Evolutionary conservation across 2,113 vertebrate genomes (phyloP).

Genomic region (Cyanoderma ruficeps): DNA sequence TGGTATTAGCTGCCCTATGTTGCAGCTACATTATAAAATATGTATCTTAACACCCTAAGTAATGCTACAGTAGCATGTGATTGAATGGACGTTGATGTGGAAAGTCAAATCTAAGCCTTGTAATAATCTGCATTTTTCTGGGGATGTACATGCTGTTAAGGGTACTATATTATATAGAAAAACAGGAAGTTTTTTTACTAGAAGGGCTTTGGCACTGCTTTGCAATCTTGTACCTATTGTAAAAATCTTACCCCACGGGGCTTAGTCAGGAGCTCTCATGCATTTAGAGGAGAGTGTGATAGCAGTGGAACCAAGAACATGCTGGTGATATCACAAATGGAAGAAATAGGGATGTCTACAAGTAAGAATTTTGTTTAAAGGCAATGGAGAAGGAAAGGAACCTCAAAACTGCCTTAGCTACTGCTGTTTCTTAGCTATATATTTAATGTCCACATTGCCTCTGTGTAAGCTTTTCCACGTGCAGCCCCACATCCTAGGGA

Average conservation of each 20-base stretch:
- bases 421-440: not conserved
- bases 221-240: not conserved
- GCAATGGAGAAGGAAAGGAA: not conserved
- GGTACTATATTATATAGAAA: not conserved
- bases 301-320: not conserved
- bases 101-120: not conserved
- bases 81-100: not conserved
- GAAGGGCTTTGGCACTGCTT: not conserved
- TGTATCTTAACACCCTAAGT: not conserved
- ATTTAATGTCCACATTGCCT: not conserved
- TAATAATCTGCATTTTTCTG: not conserved
- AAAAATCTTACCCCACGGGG: not conserved
- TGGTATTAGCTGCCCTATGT: not conserved
- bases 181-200: not conserved
- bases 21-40: not conserved
- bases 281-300: not conserved
- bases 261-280: not conserved
- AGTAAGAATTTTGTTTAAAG: not conserved
- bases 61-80: not conserved
- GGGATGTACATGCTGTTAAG: not conserved
- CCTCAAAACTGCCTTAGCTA: not conserved
- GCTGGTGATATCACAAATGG: not conserved
- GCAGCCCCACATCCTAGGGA: not conserved
- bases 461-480: not conserved
- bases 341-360: not conserved